These are phyloP conservation scores for Acrocephalus arundinaceus DNA, from an alignment of 2,113 vertebrate species.

Conservation along the genomic window DNA sequence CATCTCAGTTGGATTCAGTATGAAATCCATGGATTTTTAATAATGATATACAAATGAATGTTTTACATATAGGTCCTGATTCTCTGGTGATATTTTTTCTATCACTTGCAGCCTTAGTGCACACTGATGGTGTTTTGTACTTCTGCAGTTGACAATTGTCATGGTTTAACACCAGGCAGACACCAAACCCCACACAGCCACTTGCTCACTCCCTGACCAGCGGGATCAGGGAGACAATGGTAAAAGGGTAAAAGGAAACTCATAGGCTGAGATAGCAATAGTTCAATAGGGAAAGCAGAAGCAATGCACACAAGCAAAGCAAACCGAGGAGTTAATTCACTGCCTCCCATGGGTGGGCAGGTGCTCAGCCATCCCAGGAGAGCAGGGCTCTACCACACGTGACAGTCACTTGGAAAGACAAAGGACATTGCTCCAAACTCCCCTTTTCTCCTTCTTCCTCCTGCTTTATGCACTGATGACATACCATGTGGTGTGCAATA, in stretches of 20 bases:
- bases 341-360: rapidly evolving
- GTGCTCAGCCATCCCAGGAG: not conserved
- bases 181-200: not conserved
- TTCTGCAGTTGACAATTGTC: not conserved
- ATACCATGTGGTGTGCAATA: not conserved
- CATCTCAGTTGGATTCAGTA: not conserved
- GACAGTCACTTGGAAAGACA: not conserved
- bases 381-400: rapidly evolving
- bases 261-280: not conserved
- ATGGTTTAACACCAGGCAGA: not conserved
- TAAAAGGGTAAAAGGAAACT: not conserved
- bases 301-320: not conserved
- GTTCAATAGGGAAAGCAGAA: not conserved
- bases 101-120: not conserved
- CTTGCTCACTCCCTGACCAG: rapidly evolving
- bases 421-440: not conserved
- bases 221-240: rapidly evolving
- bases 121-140: not conserved
- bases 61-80: not conserved
- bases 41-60: not conserved
- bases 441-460: not conserved
- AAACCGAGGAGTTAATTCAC: not conserved
- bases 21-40: not conserved
- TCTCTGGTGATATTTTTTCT: not conserved
- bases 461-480: not conserved